Evolutionary conservation across 1,140 invertebrate species (phyloP), one percentile per base, ranked within the genome.

Genomic region (Bombus breviceps): DNA sequence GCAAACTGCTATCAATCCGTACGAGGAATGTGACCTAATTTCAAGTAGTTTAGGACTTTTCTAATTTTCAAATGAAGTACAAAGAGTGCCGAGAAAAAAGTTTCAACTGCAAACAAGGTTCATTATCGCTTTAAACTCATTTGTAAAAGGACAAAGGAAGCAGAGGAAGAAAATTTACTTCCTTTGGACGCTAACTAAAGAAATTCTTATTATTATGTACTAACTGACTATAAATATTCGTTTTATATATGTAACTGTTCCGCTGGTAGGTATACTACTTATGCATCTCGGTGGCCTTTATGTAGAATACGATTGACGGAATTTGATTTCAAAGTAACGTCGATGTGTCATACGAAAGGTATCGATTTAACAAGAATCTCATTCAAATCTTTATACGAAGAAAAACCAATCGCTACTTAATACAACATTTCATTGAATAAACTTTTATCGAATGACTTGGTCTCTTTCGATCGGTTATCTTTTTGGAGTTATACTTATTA

Each of bases 241-340:
- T 53, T 53, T 0, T 47, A 18, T 18, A 18, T 18, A 53, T 53
- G 39, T 28, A 18, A 41, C 22, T 25, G 25, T 39, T 37, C 22
- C 22, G 6, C 5, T 53, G 47, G 1, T 53, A 34, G 12, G n/a
- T 68, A n/a, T 62, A 32, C 57, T 22, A 68, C 32, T 57, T 75
- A 75, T 75, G 57, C 28, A 83, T 68, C 34, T 32, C 32, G 28
- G 34, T 41, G 81, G 57, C 41, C 62, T 66, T 39, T 64, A 34
- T 64, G 37, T 2, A 25, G 32, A 1, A 53, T 53, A 22, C 41
- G 71, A 74, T 47, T 74, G 59, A 6, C n/a, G n/a, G n/a, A 18
- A 62, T 57, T 73, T 28, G n/a, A 74, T 73, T 71, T 47, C 41
- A 15, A 43, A 82, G 81, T 80, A 53, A 80, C 43, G 43, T 82